Evolutionary conservation across 2,888 invertebrate genomes (phyloP).

Genomic region (Plutella xylostella): DNA sequence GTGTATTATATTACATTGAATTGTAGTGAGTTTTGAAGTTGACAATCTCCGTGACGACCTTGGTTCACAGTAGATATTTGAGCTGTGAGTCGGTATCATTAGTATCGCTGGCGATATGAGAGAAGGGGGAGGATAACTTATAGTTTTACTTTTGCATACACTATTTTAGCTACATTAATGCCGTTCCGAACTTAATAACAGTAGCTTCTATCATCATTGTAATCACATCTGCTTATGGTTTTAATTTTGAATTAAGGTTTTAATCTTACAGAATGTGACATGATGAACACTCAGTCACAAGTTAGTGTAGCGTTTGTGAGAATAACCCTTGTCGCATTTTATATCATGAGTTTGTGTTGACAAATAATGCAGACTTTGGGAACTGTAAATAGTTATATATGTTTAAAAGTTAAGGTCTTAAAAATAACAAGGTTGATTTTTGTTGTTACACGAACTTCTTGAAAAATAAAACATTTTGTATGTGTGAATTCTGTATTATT

Average conservation of each 20-base stretch:
- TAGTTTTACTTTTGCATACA: conserved; percentile 50
- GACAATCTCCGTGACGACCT: conserved; percentile 27
- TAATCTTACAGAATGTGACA: conserved; percentile 56
- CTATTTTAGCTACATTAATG: conserved; percentile 40
- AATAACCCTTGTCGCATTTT: conserved; percentile 67
- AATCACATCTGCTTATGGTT: conserved; percentile 56
- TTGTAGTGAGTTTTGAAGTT: conserved; percentile 35
- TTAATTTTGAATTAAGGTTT: conserved; percentile 56
- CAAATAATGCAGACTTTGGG: conserved; percentile 55
- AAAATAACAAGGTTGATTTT: conserved; percentile 68
- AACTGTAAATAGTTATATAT: conserved; percentile 69
- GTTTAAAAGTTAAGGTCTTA: conserved; percentile 65
- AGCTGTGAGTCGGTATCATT: conserved; percentile 19
- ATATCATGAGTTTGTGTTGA: conserved; percentile 63
- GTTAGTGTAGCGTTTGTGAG: conserved; percentile 57
- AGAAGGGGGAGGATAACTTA: conserved; percentile 55
- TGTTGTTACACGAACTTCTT: conserved; percentile 69
- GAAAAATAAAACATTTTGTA: conserved; percentile 71
- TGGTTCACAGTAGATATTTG: conserved; percentile 22
- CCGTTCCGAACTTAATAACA: conserved; percentile 50
- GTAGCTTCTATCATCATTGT: conserved; percentile 61
- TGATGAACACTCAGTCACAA: conserved; percentile 64
- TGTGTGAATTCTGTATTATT: conserved; percentile 62
- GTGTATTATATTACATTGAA: conserved; percentile 61
- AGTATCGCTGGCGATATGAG: conserved; percentile 20